Percentiles rank a stretch among this genome's conserved stretches.
Conservation (phyloP, 2,113 vertebrate species). For the Donacobius atricapilla region DNA sequence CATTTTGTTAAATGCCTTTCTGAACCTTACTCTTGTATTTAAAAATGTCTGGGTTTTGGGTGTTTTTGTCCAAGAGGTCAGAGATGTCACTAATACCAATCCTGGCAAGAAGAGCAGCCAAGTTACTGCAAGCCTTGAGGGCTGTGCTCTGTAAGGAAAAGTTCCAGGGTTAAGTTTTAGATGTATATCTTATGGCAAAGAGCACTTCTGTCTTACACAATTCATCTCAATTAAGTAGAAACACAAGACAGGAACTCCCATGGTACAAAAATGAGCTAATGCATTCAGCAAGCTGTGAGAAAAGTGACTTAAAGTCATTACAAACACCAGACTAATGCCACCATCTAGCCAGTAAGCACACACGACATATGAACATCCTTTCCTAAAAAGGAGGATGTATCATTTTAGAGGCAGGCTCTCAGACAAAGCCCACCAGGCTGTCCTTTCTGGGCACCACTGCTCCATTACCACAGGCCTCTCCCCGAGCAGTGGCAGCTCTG, state of each 20-base stretch:
- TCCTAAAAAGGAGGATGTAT: background rate
- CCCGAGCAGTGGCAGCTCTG: background rate
- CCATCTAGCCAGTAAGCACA: background rate
- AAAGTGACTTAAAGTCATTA: background rate
- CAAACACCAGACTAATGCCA: background rate
- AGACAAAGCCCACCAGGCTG: background rate
- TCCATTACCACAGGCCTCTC: background rate
- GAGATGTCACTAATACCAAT: background rate
- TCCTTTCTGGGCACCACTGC: background rate
- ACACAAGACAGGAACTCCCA: background rate
- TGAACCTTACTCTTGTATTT: background rate
- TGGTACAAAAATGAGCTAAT: background rate
- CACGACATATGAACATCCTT: background rate
- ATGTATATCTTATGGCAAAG: background rate
- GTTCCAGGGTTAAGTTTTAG: background rate
- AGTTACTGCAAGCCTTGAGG: background rate
- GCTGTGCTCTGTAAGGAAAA: background rate
- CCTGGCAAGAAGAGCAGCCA: background rate
- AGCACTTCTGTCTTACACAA: background rate
- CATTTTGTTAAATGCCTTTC: background rate
- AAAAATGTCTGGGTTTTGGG: background rate
- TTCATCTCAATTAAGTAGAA: background rate
- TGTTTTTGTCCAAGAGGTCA: background rate
- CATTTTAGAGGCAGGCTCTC: background rate
- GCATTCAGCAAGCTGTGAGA: background rate